Base-by-base conservation (phyloP, 1,140 invertebrate genomes). In the Oreohelix idahoensis region DNA sequence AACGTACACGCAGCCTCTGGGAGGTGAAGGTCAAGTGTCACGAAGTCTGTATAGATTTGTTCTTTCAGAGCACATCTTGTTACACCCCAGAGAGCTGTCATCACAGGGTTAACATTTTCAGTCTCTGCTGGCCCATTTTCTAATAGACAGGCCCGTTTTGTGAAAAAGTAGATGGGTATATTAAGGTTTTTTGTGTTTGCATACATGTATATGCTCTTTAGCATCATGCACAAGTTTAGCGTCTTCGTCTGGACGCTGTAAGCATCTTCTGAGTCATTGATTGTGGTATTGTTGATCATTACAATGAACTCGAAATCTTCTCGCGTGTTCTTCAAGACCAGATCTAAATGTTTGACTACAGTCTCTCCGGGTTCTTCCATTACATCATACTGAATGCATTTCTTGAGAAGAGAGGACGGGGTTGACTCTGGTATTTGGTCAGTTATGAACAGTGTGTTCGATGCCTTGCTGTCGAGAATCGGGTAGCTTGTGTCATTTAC, bases 31-130 rank as follows among this genome's bases (percentile, higher is more conserved):
- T 84, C 83, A 39, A 84, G 66, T 10, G 78, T 76, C 36, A 81
- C 58, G 10, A 84, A 29, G 38, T 80, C 66, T 10, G 84, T 79
- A 63, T 85, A 85, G 23, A 83, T 23, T 36, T 85, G 79, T 32
- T 85, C 84, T 36, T 78, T 71, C 32, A 85, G 36, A 2, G 77
- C 78, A 42, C 84, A 85, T 32, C 84, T 32, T 15, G 70, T 82
- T 76, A 85, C 76, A 4, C 84, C 84, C 84, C 84, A 85, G 0
- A 85, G n/a, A 26, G 83, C 83, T 26, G 83, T 84, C 83, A 84
- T 80, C 4, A 80, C 38, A 20, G 83, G 83, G 78, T 84, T 84
- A 11, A 84, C 71, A 17, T 35, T 79, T 73, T 84, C 69, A 23
- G 38, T 35, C 13, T 74, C 32, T 15, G 35, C 11, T n/a, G 45